Base-by-base conservation (phyloP, 2,113 vertebrate species). In the Muntiacus muntjak region DNA sequence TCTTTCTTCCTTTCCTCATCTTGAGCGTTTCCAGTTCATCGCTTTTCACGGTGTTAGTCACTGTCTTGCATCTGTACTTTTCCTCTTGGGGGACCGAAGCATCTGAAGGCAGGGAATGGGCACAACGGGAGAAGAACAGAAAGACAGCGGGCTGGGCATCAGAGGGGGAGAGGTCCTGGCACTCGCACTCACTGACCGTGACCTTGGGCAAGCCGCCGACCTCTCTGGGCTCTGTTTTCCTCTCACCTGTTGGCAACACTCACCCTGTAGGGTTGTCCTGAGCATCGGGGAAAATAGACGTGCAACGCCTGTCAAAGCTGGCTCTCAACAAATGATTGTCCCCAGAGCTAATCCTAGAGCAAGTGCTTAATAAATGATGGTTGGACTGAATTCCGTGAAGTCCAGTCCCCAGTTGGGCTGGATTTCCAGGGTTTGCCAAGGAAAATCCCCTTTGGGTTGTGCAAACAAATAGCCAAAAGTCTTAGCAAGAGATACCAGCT, bases 181-280 rank as follows among this genome's bases (percentile, higher is more conserved):
- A 2, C 12, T 28, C 0, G 7, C 3, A 2, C 40, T 36, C 52
- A 0, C 43, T 16, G 55, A 40, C 58, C 26, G 36, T 5, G 13
- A 55, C 60, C 67, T 19, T 10, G 36, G 30, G 5, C 12, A 23
- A 5, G 3, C 25, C 7, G 12, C 13, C 90, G 15, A 50, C n/a
- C 62, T 14, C 14, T 28, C 3, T 4, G 74, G 55, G 40, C 57
- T 87, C n/a, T 13, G 6, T 87, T 36, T 82, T 50, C 40, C 33
- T 45, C 30, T 87, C 33, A 3, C 6, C 54, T 71, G 30, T 52
- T 55, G 55, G 25, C 54, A 30, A 33, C 43, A 3, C 17, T 50
- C 23, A 2, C 28, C n/a, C 45, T 91, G 23, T 5, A 82, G 40
- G 47, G 33, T 10, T 74, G 16, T 17, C 16, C 15, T 26, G 30